phyloP scores from a whole-genome alignment of 2,888 invertebrate species.

The Synergus gifuensis region DNA sequence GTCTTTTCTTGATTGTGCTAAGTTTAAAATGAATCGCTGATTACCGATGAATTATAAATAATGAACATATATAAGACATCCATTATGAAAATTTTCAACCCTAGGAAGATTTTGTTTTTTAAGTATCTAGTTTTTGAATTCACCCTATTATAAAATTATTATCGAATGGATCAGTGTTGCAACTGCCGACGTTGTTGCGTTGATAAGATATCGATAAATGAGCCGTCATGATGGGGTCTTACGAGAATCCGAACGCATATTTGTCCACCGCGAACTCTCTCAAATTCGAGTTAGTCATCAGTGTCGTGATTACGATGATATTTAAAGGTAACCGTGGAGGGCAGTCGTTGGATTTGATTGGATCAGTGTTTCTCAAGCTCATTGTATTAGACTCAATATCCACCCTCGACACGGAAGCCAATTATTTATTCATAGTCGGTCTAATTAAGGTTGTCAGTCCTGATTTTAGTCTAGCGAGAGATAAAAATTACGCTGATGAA shows the following conservation, averaged over 20 bases:
- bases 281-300: conserved; percentile 65
- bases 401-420: conserved; percentile 43
- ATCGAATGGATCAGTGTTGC: conserved; percentile 40
- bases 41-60: neutral
- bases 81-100: neutral
- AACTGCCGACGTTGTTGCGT: conserved; percentile 58
- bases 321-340: conserved; percentile 39
- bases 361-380: conserved; percentile 68
- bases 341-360: conserved; percentile 52
- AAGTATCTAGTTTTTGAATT: neutral
- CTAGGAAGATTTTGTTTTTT: neutral
- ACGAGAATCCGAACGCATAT: conserved; percentile 47
- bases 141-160: conserved; percentile 30
- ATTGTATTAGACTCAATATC: conserved; percentile 23
- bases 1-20: neutral
- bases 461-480: conserved; percentile 19
- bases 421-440: conserved; percentile 31
- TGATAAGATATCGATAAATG: conserved; percentile 46
- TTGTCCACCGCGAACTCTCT: conserved; percentile 57
- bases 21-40: neutral
- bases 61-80: neutral
- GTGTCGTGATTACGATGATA: conserved; percentile 59
- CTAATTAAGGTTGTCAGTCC: conserved; percentile 24
- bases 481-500: neutral
- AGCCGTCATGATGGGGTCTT: conserved; percentile 39